Base-by-base conservation (phyloP, 53 echinoderm and acorn worm species). In the Actinopyga echinites region DNA sequence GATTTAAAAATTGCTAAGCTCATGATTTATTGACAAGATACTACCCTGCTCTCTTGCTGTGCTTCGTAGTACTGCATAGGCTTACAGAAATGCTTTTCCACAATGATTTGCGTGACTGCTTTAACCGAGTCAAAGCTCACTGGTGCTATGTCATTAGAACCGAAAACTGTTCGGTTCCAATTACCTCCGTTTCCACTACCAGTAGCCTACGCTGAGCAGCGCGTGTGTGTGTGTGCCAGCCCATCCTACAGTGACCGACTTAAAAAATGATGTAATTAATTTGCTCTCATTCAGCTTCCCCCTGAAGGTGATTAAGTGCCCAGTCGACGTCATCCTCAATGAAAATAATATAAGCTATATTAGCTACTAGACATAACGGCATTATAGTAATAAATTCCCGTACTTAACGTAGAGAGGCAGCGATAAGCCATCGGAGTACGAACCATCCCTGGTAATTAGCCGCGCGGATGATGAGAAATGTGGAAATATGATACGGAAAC, bases 201-300 rank as follows among this genome's bases (percentile, higher is more conserved):
- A n/a, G n/a, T n/a, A n/a, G n/a, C n/a, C n/a, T n/a, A 30, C 68
- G 68, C 17, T 36, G 34, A 13, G 17, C 20, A 62, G 20, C 12
- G 24, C 34, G 37, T 35, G 22, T 32, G 22, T 30, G 34, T 68
- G 35, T 35, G 32, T 10, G 40, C 40, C 2, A 15, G 49, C 68
- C 38, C 34, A 38, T 68, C 68, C 38, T 68, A 21, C 68, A 68
- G 68, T 38, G 68, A 36, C 68, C 68, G 68, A 36, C 34, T 68
- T 68, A 68, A 68, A 68, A 68, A n/a, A 68, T 68, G 68, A 22
- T 68, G 68, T 68, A 68, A 68, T 68, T 68, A 68, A 68, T 37
- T 68, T 68, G 34, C 68, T 34, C 35, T 68, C 68, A 21, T 21
- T 30, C 35, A 68, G 8, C 34, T 68, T 68, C 32, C 68, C 38